phyloP scores from a whole-genome alignment of 2,113 vertebrate genomes.

The Genyomyrus donnyi region DNA sequence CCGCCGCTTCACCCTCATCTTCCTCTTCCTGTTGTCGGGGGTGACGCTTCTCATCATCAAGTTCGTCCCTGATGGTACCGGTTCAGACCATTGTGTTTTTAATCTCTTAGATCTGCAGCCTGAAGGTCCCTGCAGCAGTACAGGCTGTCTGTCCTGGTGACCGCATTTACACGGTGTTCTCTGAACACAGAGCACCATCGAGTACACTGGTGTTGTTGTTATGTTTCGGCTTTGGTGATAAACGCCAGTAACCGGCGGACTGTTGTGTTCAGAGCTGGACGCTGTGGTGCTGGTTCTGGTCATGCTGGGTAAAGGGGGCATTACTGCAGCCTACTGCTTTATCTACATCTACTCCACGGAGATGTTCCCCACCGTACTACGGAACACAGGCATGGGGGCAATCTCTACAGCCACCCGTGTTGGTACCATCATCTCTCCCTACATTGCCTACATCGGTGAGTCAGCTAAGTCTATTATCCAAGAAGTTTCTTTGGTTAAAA shows the following conservation, averaged over 20 bases:
- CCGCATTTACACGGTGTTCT: background rate
- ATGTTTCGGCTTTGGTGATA: background rate
- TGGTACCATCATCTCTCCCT: slow-evolving; percentile 27
- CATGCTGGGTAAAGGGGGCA: slow-evolving; percentile 38
- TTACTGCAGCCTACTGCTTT: background rate
- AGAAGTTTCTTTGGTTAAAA: background rate
- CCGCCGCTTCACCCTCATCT: slow-evolving; percentile 31
- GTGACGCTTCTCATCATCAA: slow-evolving; percentile 35
- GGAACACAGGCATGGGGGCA: slow-evolving; percentile 27
- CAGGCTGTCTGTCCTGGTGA: background rate
- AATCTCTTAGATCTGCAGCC: background rate
- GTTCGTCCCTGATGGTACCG: slow-evolving; percentile 44
- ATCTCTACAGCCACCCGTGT: slow-evolving; percentile 20
- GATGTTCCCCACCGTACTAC: slow-evolving; percentile 32
- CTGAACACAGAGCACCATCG: background rate
- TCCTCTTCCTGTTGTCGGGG: slow-evolving; percentile 35
- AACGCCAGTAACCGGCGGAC: background rate
- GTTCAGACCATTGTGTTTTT: background rate
- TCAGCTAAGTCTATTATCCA: background rate
- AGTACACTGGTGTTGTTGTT: background rate
- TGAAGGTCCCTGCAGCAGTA: too few species aligned
- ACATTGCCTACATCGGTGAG: slow-evolving; percentile 29
- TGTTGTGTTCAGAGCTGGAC: slow-evolving; percentile 33
- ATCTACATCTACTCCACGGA: slow-evolving; percentile 8
- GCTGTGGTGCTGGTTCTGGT: slow-evolving; percentile 27